Base-by-base conservation (phyloP, 2,888 invertebrate species). In the Leptodirus hochenwartii region DNA sequence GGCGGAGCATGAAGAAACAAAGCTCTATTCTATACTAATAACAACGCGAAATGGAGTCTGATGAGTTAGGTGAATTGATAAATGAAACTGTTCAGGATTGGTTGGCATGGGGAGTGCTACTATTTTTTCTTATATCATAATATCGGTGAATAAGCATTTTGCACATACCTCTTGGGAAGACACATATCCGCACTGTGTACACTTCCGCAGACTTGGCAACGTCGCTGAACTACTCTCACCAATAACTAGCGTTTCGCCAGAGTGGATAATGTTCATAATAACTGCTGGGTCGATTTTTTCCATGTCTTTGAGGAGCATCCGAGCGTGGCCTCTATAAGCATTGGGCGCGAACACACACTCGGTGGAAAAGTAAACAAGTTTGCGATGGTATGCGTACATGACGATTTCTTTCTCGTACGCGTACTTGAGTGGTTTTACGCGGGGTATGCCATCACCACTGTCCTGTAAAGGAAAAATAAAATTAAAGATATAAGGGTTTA, bases 371-470 rank as follows among this genome's bases (percentile, higher is more conserved):
- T 98, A 98, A 5, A 95, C 77, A 15, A 98, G 59, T 47, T 85
- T 82, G 51, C 88, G 87, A 52, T 85, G 95, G 51, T 96, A 87
- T 1, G 98, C 96, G 59, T 98, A 95, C 88, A 95, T 90, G 0
- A 96, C 98, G 48, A 98, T 98, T 61, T 98, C 98, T 49, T 96
- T 96, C 53, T 98, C 98, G 53, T 95, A 98, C 0, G 90, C 77
- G 51, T 95, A 96, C 51, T 96, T 96, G 22, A 96, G 68, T 0
- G 95, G 95, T 49, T 96, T 96, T 11, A 90, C 90, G 42, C 95
- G 64, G 2, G 88, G 84, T 45, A 95, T 80, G 6, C 78, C 63
- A 37, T 79, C 84, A 46, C 81, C 81, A 43, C 69, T 66, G 38
- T 76, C 70, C 75, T 76, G 47, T 34, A 62, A 56, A 38, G 35